phyloP scores from a whole-genome alignment of 1,140 invertebrate genomes.

The Thaumetopoea pityocampa region DNA sequence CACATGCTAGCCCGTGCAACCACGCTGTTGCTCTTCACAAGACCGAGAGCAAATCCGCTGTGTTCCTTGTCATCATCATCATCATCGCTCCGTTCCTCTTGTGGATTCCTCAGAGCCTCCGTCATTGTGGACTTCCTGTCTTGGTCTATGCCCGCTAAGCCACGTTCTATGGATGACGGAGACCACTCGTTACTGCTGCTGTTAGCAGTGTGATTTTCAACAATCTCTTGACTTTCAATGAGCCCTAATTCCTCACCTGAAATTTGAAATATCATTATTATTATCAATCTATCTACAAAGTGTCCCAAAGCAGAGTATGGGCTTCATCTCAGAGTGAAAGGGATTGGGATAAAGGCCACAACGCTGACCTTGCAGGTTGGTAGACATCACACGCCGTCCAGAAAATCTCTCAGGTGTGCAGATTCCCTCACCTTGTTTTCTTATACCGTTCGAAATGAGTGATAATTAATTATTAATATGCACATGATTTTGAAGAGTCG shows the following conservation, averaged over 20 bases:
- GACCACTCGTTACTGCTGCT: constrained; percentile 65
- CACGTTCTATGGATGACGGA: constrained; percentile 49
- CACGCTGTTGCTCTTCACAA: constrained; percentile 78
- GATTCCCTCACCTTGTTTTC: no score
- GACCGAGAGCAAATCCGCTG: constrained; percentile 52
- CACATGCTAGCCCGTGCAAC: constrained; percentile 79
- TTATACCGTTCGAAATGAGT: no score
- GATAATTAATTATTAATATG: no score
- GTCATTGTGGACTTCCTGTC: constrained; percentile 57
- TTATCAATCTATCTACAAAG: no score
- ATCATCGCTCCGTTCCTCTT: constrained; percentile 46
- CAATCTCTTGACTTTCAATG: constrained; percentile 64
- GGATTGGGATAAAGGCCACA: no score
- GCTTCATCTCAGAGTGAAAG: no score
- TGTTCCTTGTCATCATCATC: constrained; percentile 49
- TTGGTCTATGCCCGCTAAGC: constrained; percentile 51
- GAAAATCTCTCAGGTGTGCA: no score
- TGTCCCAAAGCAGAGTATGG: no score
- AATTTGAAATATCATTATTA: constrained; percentile 33
- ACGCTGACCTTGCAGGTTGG: no score
- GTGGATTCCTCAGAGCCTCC: constrained; percentile 39
- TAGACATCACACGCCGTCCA: no score
- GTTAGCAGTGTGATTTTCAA: constrained; percentile 54
- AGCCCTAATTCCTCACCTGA: constrained; percentile 65
- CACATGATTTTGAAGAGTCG: no score